Base-by-base conservation (phyloP, 2,113 vertebrate species). In the Onychostruthus taczanowskii region DNA sequence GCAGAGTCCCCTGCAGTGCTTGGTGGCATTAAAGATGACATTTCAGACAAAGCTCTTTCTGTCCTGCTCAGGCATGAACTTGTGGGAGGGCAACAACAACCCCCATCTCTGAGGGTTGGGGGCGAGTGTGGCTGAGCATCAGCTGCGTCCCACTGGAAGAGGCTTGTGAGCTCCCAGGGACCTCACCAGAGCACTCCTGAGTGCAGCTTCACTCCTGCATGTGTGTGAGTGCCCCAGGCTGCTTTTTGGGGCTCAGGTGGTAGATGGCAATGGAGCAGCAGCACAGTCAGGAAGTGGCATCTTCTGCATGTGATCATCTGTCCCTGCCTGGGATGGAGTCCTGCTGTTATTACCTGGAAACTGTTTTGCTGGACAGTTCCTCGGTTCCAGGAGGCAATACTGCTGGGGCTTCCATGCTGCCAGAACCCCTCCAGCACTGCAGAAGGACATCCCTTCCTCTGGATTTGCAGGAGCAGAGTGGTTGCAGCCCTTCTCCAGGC, bases 291-390 rank as follows among this genome's bases (percentile, higher is more conserved):
- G 55, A 53, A 6, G 3, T 23, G 52, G 20, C 46, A 47, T 33
- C 86, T 44, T 14, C 52, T 81, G 46, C 28, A 1, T 13, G 31
- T 64, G 47, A 4, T 11, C 46, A 21, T 52, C 64, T 56, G n/a
- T 31, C 23, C 46, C 19, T 22, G 47, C 39, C 18, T 62, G 69
- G 17, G 24, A 6, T 16, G 56, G 18, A 77, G n/a, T 19, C 28
- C 41, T 41, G 39, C 14, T 55, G 23, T 8, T 69, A 1, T 16
- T 64, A 5, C 12, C 58, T 66, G 47, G 35, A n/a, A 49, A 21
- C 74, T 49, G 16, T 43, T 86, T 23, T 92, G 81, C 93, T 96
- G 92, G 84, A 93, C 86, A 95, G 90, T 93, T 96, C 92, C 84
- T 81, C 37, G 3, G 4, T 13, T 20, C 18, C 31, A 50, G 35